Conservation (phyloP, 1,140 invertebrate genomes). For the Hypothenemus hampei region DNA sequence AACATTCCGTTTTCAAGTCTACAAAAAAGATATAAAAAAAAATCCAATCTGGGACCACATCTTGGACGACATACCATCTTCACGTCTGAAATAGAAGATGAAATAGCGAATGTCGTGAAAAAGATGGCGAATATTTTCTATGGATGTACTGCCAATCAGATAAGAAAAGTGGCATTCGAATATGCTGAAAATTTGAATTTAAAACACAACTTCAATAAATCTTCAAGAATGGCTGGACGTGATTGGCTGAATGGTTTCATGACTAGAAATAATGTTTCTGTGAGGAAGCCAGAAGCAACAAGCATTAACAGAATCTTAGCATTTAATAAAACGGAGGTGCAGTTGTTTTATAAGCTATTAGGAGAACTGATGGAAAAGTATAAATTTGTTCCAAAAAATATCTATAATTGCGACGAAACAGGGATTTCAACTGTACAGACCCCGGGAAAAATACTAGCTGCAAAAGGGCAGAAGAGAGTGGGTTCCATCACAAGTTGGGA, state of each 20-base stretch:
- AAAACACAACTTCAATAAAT: constrained; percentile 35
- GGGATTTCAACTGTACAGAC: constrained; percentile 46
- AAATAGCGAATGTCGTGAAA: constrained; percentile 15
- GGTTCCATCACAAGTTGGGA: constrained; percentile 35
- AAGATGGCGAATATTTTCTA: constrained; percentile 27
- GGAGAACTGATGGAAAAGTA: constrained; percentile 11
- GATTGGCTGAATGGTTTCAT: constrained; percentile 25
- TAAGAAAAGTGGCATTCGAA: constrained; percentile 19
- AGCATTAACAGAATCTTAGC: constrained; percentile 32
- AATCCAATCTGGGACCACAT: constrained; percentile 16
- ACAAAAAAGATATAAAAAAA: constrained; percentile 26
- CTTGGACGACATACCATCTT: constrained; percentile 22
- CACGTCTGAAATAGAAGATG: constrained; percentile 17
- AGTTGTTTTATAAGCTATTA: constrained; percentile 34
- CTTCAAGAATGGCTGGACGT: constrained; percentile 27
- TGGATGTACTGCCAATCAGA: constrained; percentile 19
- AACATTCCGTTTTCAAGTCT: constrained; percentile 37
- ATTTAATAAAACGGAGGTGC: too few relatives aligned
- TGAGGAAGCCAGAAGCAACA: constrained; percentile 35
- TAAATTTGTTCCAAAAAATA: constrained; percentile 18
- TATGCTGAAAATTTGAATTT: constrained; percentile 33
- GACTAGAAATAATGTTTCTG: constrained; percentile 36
- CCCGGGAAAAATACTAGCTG: constrained; percentile 43
- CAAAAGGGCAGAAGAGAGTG: constrained; percentile 44
- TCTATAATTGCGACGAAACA: constrained; percentile 48